These are phyloP conservation scores for Myotis daubentonii DNA, from an alignment of 2,797 vertebrate species.

Conservation along the genomic window DNA sequence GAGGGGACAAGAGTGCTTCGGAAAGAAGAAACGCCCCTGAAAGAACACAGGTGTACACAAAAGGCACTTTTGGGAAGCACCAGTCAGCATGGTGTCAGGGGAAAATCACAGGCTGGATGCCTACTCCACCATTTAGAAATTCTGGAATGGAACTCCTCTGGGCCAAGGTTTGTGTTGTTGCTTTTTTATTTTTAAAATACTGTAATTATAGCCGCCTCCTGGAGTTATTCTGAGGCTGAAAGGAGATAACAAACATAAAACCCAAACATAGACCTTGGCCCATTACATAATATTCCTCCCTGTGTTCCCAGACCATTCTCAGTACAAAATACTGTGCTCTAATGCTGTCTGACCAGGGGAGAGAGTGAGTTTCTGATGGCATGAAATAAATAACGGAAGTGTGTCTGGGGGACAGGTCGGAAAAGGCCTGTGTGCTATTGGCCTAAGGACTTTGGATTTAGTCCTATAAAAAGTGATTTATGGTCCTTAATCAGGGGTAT, in stretches of 20 bases:
- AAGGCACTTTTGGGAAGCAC: not conserved
- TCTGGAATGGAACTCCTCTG: not conserved
- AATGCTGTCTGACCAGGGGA: not conserved
- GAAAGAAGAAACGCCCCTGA: not conserved
- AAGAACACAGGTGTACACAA: not conserved
- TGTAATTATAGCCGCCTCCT: not conserved
- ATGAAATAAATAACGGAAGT: not conserved
- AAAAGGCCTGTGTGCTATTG: not conserved
- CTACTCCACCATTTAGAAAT: not conserved
- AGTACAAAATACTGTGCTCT: not conserved
- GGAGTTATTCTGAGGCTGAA: not conserved
- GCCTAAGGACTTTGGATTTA: not conserved
- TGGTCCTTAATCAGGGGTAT: not conserved
- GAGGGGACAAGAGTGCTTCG: not conserved
- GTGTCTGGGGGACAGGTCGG: not conserved
- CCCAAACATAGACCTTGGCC: not conserved
- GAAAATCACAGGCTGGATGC: not conserved
- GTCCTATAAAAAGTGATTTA: not conserved
- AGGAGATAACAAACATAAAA: not conserved
- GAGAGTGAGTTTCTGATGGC: not conserved
- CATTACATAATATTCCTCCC: not conserved
- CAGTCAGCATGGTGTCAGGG: fast-evolving
- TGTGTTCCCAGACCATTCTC: not conserved
- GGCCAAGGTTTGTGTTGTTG: not conserved
- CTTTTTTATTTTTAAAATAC: not conserved